Percentiles rank a stretch among this genome's conserved stretches.
These are phyloP conservation scores for Nipponacmea schrenckii DNA, from an alignment of 2,888 invertebrate species.

Conservation along the genomic window DNA sequence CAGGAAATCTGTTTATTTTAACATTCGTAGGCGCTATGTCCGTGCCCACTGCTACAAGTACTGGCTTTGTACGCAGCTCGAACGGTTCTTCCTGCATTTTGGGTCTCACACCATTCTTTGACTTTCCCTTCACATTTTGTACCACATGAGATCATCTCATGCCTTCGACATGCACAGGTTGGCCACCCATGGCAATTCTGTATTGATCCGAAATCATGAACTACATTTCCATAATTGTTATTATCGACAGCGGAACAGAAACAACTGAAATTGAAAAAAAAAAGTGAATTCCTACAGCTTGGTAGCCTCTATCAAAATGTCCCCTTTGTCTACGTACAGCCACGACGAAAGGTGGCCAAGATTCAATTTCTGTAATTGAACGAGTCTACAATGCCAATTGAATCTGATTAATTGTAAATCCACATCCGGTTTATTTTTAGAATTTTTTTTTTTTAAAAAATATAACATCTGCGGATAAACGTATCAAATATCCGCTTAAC, in stretches of 20 bases:
- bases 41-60: background rate
- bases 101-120: background rate
- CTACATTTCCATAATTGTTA: background rate
- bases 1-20: no score
- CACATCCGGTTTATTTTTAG: no score
- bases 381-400: no score
- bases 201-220: background rate
- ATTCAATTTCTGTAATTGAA: no score
- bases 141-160: background rate
- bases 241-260: background rate
- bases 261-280: conserved; percentile 3
- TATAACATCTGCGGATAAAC: no score
- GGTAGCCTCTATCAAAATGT: no score
- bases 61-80: background rate
- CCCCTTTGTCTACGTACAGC: no score
- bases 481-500: no score
- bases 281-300: no score
- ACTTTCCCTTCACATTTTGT: background rate
- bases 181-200: background rate
- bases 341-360: no score
- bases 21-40: background rate
- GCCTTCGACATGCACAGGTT: background rate
- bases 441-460: no score
- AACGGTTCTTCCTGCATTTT: background rate
- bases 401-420: no score